Percentiles rank a stretch among this genome's conserved stretches.
phyloP scores from a whole-genome alignment of 2,888 invertebrate genomes.

The Apodemia hepburni region DNA sequence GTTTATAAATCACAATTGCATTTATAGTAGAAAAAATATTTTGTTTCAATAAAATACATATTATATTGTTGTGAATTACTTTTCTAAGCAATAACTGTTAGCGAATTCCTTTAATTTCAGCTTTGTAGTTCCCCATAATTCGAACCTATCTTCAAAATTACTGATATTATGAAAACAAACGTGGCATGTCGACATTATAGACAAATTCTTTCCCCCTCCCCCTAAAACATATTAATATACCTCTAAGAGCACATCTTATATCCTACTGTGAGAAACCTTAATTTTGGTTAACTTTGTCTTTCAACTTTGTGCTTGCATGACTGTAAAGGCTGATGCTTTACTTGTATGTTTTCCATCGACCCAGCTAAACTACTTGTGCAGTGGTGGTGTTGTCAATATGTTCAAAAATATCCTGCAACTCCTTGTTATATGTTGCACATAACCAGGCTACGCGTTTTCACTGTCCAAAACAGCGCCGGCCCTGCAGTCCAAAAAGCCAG shows the following conservation, averaged over 20 bases:
- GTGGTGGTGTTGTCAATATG: not conserved
- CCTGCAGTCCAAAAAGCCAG: slow-evolving; percentile 20
- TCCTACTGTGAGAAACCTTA: not conserved
- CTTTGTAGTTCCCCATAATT: not conserved
- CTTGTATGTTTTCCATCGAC: not conserved
- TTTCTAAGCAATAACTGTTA: not conserved
- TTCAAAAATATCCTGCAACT: slow-evolving; percentile 4
- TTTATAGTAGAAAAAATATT: not conserved
- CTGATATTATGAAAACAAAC: not conserved
- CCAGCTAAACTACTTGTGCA: not conserved
- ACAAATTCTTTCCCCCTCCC: not conserved
- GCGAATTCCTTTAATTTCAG: no score
- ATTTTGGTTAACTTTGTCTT: not conserved
- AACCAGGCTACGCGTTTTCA: slow-evolving; percentile 36
- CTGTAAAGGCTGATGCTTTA: not conserved
- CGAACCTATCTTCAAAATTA: not conserved
- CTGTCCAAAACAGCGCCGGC: slow-evolving; percentile 36
- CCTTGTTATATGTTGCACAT: slow-evolving; percentile 24
- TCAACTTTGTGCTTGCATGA: not conserved
- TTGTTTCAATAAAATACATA: not conserved
- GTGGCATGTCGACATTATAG: not conserved
- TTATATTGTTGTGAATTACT: not conserved
- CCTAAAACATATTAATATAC: not conserved
- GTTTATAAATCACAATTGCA: not conserved
- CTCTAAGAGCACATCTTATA: not conserved